Percentiles rank a stretch among this genome's conserved stretches.
These are phyloP conservation scores for Ailurus styani DNA, from an alignment of 2,113 vertebrate genomes.

Conservation along the genomic window DNA sequence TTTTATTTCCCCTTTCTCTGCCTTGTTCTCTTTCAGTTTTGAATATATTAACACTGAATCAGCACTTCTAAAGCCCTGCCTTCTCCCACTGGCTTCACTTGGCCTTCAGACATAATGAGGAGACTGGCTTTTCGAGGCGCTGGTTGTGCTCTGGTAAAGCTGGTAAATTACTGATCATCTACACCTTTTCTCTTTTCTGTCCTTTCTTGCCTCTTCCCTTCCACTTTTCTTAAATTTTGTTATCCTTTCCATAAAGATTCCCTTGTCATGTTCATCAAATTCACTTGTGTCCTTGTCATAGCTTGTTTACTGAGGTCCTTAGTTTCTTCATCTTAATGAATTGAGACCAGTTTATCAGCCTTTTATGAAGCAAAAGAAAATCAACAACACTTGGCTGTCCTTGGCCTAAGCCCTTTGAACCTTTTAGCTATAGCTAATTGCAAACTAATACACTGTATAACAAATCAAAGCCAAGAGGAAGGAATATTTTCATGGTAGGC, in stretches of 20 bases:
- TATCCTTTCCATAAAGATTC: conserved; percentile 42
- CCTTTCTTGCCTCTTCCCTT: conserved; percentile 53
- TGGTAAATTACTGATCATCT: conserved; percentile 85
- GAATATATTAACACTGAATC: conserved; percentile 82
- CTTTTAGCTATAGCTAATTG: conserved; percentile 7
- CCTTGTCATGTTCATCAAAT: conserved; percentile 36
- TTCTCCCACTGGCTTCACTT: conserved; percentile 81
- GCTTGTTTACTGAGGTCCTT: conserved; percentile 28
- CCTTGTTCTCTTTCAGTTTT: conserved; percentile 83
- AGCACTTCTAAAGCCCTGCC: conserved; percentile 78
- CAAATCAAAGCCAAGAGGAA: neutral
- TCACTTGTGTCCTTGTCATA: conserved; percentile 48
- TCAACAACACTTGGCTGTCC: neutral
- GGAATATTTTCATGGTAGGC: neutral
- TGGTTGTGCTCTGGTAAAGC: conserved; percentile 91
- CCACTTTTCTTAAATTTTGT: conserved; percentile 58
- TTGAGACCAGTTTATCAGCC: neutral
- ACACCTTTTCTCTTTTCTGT: conserved; percentile 67
- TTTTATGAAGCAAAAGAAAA: conserved; percentile 52
- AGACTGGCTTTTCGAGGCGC: conserved; percentile 88
- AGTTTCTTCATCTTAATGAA: neutral
- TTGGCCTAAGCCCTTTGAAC: neutral
- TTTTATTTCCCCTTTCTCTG: conserved; percentile 69
- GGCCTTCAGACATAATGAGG: conserved; percentile 84
- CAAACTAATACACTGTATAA: neutral